Base-by-base conservation (phyloP, 2,113 vertebrate species). In the Delphinapterus leucas region DNA sequence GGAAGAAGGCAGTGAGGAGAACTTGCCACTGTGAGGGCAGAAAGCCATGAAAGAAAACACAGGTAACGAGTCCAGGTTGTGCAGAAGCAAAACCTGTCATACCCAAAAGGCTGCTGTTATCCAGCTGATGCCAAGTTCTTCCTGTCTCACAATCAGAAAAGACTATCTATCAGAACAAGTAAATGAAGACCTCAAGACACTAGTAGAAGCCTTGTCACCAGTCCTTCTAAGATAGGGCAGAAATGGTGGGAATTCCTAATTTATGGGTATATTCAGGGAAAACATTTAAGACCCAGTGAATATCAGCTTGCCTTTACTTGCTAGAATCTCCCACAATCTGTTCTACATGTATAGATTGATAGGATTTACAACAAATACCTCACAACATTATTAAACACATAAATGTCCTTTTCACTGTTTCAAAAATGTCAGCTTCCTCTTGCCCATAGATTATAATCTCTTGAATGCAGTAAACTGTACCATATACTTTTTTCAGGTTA, bases 401-500 rank as follows among this genome's bases (percentile, higher is more conserved):
- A 53, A 53, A 67, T n/a, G 17, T 55, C 28, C 31, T 95, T 93
- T 65, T 25, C 49, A 33, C 77, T 91, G 18, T 79, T 89, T 91
- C 12, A 79, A 84, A 90, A 93, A 38, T n/a, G 20, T 61, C 53
- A 73, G 6, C 18, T 8, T 21, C 9, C 6, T 74, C 26, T 49
- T 6, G 68, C 33, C 41, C 86, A n/a, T 38, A n/a, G 3, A 93
- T 53, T 95, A 55, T 47, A 47, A 73, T 79, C 36, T 60, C 25
- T 20, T 49, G 6, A 15, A 26, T 36, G 13, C 8, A 44, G 23
- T 61, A 84, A 85, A 79, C 9, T 84, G 2, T 55, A 44, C 26
- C 11, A 80, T 25, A 68, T 26, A 38, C 18, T 25, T 65, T 91
- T 47, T 44, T 77, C 36, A 83, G 38, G 8, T 73, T 86, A 3